Percentiles rank a stretch among this genome's conserved stretches.
Conservation (phyloP, 2,113 vertebrate genomes). For the Lepisosteus oculatus region DNA sequence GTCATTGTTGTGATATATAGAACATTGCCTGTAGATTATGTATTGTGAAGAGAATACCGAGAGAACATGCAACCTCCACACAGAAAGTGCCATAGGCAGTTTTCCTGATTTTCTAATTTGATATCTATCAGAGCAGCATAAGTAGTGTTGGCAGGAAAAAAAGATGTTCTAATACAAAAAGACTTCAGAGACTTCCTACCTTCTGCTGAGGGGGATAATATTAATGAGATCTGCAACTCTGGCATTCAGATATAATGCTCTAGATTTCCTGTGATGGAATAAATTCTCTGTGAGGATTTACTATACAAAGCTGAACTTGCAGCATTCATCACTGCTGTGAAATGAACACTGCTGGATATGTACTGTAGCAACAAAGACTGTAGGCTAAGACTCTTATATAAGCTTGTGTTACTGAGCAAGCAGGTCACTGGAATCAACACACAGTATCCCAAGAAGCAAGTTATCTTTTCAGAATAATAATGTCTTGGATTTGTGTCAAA, state of each 20-base stretch:
- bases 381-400: constrained; percentile 16
- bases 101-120: too few species aligned
- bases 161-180: constrained; percentile 2
- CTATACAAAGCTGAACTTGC: constrained; percentile 11
- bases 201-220: constrained; percentile 13
- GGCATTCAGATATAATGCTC: constrained; percentile 6
- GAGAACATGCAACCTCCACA: too few species aligned
- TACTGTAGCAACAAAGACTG: neutral
- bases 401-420: constrained; percentile 13
- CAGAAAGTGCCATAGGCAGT: too few species aligned
- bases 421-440: constrained; percentile 8
- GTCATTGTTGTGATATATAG: too few species aligned
- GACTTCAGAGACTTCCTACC: constrained; percentile 2
- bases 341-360: neutral
- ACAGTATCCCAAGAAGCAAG: neutral
- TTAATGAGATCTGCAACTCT: constrained; percentile 19
- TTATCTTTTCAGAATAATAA: too few species aligned
- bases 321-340: constrained; percentile 4
- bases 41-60: too few species aligned
- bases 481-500: neutral
- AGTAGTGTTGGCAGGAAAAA: constrained; percentile 19
- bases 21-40: too few species aligned
- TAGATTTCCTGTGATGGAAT: constrained; percentile 12
- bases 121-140: constrained; percentile 26
- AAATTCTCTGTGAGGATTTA: constrained; percentile 15